Base-by-base conservation (phyloP, 2,888 invertebrate genomes). In the Drosophila affinis region DNA sequence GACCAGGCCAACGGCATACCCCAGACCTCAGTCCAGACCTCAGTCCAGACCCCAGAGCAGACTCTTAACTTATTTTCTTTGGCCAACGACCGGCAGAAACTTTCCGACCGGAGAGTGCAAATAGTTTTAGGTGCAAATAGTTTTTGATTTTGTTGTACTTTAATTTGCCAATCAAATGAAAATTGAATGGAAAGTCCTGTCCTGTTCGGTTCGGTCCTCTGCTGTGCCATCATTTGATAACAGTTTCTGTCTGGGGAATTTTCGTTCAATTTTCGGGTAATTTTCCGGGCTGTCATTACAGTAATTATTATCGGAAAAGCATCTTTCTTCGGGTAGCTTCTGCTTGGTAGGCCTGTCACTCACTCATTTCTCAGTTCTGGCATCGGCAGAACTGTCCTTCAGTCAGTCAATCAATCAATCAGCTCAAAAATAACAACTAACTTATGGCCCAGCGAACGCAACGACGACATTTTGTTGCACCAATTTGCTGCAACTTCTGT, bases 401-500 rank as follows among this genome's bases (percentile, higher is more conserved):
- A 55, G 45, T 74, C 62, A 61, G 60, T 76, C 61, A 58, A 62
- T 64, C 75, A 60, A 68, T 63, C 78, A 52, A 62, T 68, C 73
- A 59, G 63, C 63, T 65, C 34, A 53, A 58, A 58, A 27, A 52
- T 59, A 62, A 71, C 75, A 75, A 76, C 81, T 81, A 67, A 73
- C 62, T 84, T 68, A 57, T 24, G 29, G 57, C 18, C 32, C 14
- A 57, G 39, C 21, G 32, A 29, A 48, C n/a, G 46, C 47, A 29
- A 48, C 24, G 46, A 47, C 60, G 54, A 67, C 62, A 72, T 77
- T 75, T 68, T 60, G 68, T 61, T 72, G 57, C 48, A 21, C 48
- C 53, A 71, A 73, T 72, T 79, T 79, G 67, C 34, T 61, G 65
- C 53, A 59, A 57, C 62, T 60, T 71, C 79, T 78, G 68, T 68